Evolutionary conservation across 2,797 vertebrate species (phyloP).

Genomic region (Champsocephalus esox): DNA sequence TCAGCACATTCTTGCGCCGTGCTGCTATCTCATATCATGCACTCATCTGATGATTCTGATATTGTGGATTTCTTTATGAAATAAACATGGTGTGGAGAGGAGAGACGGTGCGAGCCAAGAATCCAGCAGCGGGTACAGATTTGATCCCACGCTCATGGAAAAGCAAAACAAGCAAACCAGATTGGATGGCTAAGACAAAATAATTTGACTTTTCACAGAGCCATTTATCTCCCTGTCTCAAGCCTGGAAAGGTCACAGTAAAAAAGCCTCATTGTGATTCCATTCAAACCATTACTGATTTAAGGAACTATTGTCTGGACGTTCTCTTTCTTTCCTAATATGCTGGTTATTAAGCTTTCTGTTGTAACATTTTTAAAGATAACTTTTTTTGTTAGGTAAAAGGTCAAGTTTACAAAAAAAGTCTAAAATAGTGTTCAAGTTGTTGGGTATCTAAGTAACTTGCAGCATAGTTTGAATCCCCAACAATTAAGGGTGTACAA

Average conservation of each 20-base stretch:
- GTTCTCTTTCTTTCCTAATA: conserved; percentile 4
- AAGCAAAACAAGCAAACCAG: conserved; percentile 46
- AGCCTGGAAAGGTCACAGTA: conserved; percentile 56
- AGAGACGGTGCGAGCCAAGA: conserved; percentile 4
- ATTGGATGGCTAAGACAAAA: conserved; percentile 52
- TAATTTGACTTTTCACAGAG: conserved; percentile 63
- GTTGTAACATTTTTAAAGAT: not conserved
- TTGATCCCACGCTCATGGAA: conserved; percentile 50
- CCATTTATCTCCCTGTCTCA: conserved; percentile 69
- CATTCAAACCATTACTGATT: conserved; percentile 42
- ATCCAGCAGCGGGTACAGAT: conserved; percentile 43
- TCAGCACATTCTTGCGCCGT: conserved; percentile 66
- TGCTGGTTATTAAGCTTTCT: not conserved
- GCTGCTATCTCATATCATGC: conserved; percentile 67
- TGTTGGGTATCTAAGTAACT: not conserved
- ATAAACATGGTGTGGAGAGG: conserved; percentile 57
- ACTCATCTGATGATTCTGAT: conserved; percentile 67
- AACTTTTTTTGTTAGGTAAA: not conserved
- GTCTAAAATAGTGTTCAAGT: not conserved
- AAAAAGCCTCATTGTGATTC: conserved; percentile 34
- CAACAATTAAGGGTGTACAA: not conserved
- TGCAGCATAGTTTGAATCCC: not conserved
- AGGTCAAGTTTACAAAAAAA: no score
- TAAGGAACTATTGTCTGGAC: conserved; percentile 19
- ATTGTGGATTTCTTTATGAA: conserved; percentile 71